Base-by-base conservation (phyloP, 2,888 invertebrate species). In the Zaprionus bogoriensis region DNA sequence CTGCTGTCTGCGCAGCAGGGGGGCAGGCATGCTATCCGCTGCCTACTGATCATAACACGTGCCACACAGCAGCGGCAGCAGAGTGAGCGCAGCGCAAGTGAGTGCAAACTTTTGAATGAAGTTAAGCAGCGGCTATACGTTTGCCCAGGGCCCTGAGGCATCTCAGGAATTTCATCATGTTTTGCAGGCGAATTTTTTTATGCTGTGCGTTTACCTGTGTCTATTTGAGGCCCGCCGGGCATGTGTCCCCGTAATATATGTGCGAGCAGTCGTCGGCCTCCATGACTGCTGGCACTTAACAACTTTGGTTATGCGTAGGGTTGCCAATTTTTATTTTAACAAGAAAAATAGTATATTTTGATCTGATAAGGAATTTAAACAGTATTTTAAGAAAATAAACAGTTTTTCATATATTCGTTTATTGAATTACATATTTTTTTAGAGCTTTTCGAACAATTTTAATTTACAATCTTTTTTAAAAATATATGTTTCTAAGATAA, bases 121-220 rank as follows among this genome's bases (percentile, higher is more conserved):
- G 55, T 54, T 62, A 65, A 61, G 59, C 48, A 32, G 48, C 52
- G 44, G 51, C 46, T 23, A 53, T 25, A 32, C 48, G 46, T 46
- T 55, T 51, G 53, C 50, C 44, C 55, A 28, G 32, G 17, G 6
- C 55, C 72, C 63, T 5, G 9, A 67, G 79, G 77, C 77, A 78
- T 72, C 58, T 51, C 57, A 62, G 57, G 68, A 80, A 80, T 83
- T 79, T 80, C 64, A 64, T 77, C 52, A 63, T 67, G 58, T 62
- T 36, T 25, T n/a, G 47, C 36, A 52, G 48, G 47, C 52, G 12
- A 41, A n/a, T 42, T 25, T 27, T 14, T 19, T 28, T n/a, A 12
- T 27, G 17, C 17, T 23, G 6, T 3, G 30, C 46, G 28, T 53
- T 53, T 36, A 44, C 19, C 42, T 42, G 30, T 58, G 69, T 69